These are phyloP conservation scores for Poicephalus gulielmi DNA, from an alignment of 2,113 vertebrate species.

Conservation along the genomic window DNA sequence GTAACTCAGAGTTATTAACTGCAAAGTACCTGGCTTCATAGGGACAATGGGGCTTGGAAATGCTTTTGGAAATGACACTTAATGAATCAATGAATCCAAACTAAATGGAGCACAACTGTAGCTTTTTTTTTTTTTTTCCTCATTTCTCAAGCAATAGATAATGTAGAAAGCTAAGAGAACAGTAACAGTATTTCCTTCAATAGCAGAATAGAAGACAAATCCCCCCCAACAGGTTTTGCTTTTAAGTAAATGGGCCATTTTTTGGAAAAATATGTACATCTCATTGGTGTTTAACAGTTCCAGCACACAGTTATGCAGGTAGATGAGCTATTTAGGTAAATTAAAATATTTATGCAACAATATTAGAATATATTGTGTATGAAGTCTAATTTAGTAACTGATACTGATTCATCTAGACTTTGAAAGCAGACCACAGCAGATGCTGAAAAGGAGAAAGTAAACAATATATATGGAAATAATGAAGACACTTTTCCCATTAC, in stretches of 20 bases:
- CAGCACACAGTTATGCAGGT: background rate
- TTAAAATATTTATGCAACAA: background rate
- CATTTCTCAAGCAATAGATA: background rate
- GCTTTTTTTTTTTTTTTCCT: background rate
- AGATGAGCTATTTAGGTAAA: background rate
- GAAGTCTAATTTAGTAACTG: background rate
- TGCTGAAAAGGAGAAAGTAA: background rate
- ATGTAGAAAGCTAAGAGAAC: background rate
- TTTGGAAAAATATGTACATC: background rate
- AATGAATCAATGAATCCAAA: background rate
- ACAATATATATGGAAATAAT: background rate
- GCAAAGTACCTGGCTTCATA: constrained; percentile 7
- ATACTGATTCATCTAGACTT: background rate
- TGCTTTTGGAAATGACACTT: background rate
- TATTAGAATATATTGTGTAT: background rate
- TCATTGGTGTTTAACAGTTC: background rate
- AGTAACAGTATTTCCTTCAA: background rate
- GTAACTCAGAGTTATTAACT: background rate
- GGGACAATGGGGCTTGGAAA: background rate
- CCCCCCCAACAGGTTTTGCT: background rate
- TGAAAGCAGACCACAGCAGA: background rate
- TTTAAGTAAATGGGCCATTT: background rate
- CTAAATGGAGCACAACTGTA: background rate
- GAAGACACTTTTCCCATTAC: background rate
- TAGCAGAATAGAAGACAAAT: background rate